Conservation (phyloP, 2,888 invertebrate species). For the Synanthedon vespiformis region DNA sequence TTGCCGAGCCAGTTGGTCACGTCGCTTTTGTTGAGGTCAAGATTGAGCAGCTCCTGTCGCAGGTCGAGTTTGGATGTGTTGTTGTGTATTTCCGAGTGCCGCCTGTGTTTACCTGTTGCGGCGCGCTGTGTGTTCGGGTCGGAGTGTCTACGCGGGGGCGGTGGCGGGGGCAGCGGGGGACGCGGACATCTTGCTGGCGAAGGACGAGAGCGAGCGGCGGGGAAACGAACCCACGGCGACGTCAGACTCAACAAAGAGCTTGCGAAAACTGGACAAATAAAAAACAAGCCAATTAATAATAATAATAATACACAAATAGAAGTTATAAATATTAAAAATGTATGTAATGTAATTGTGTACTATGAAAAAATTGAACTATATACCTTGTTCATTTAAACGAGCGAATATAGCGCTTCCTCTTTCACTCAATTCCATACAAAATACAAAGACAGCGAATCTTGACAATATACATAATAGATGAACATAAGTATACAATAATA, state of each 20-base stretch:
- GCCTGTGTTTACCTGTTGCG: slow-evolving; percentile 16
- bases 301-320: too few species aligned
- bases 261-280: slow-evolving; percentile 78
- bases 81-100: slow-evolving; percentile 26
- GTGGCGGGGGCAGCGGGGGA: slow-evolving; percentile 32
- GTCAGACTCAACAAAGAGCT: slow-evolving; percentile 86
- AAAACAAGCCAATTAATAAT: neutral
- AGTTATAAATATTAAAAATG: too few species aligned
- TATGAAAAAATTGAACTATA: too few species aligned
- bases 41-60: slow-evolving; percentile 42
- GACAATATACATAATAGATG: too few species aligned
- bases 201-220: slow-evolving; percentile 82
- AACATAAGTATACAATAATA: too few species aligned
- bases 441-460: too few species aligned
- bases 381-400: too few species aligned
- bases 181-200: slow-evolving; percentile 80
- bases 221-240: slow-evolving; percentile 80
- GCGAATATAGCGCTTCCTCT: too few species aligned
- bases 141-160: slow-evolving; percentile 56
- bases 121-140: slow-evolving; percentile 15
- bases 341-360: too few species aligned
- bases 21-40: slow-evolving; percentile 40
- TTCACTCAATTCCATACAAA: too few species aligned
- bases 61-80: slow-evolving; percentile 34
- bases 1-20: slow-evolving; percentile 47